These are phyloP conservation scores for Selenia dentaria DNA, from an alignment of 2,888 invertebrate genomes.

Conservation along the genomic window DNA sequence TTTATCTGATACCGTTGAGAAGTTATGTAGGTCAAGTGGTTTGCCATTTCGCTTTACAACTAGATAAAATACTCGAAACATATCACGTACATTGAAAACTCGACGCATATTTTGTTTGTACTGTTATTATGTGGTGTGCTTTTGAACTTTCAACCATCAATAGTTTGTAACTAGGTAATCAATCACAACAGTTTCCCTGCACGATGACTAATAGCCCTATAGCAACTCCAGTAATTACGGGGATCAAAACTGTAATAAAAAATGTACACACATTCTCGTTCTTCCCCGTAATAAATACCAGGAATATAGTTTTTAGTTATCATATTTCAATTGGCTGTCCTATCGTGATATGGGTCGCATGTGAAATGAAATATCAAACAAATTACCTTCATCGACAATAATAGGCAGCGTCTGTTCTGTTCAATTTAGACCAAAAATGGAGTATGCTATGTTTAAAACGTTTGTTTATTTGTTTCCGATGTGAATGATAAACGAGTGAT, in stretches of 20 bases:
- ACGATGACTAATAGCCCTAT: constrained; percentile 10
- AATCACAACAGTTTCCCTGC: constrained; percentile 13
- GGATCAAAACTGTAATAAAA: constrained; percentile 10
- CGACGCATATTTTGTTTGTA: no score
- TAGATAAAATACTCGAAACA: neutral
- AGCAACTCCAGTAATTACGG: constrained; percentile 8
- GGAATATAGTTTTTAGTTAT: constrained; percentile 7
- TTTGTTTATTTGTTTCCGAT: constrained; percentile 40
- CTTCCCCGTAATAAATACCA: no score
- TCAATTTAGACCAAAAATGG: constrained; percentile 21
- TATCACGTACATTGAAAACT: no score
- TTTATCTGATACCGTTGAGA: constrained; percentile 46
- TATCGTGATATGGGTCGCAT: constrained; percentile 38
- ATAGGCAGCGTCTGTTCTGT: constrained; percentile 48
- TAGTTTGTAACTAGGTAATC: constrained; percentile 5
- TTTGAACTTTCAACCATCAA: neutral
- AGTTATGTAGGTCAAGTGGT: constrained; percentile 51
- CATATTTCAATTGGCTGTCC: constrained; percentile 25
- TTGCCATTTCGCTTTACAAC: constrained; percentile 10
- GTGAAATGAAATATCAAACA: constrained; percentile 51
- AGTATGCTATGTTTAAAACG: constrained; percentile 30
- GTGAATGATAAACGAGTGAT: constrained; percentile 40
- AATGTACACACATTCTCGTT: neutral
- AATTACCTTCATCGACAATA: constrained; percentile 52
- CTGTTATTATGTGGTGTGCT: no score